These are phyloP conservation scores for Anoplius nigerrimus DNA, from an alignment of 2,888 invertebrate genomes.

Conservation along the genomic window DNA sequence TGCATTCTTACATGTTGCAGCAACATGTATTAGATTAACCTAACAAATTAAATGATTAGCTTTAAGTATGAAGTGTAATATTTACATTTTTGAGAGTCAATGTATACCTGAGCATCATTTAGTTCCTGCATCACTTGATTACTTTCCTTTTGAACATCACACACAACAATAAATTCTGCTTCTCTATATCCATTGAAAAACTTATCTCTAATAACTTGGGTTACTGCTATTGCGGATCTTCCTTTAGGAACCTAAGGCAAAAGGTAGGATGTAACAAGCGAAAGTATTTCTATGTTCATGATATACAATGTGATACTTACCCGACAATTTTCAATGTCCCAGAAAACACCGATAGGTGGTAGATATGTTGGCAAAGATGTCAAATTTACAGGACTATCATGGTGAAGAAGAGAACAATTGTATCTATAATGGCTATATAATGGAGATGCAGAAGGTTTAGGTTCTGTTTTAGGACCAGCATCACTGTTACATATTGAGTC, in stretches of 20 bases:
- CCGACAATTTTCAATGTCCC: slow-evolving; percentile 95
- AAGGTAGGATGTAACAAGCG: background rate
- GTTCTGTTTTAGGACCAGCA: slow-evolving; percentile 36
- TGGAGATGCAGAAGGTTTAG: slow-evolving; percentile 35
- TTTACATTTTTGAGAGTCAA: slow-evolving; percentile 79
- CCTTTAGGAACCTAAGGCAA: slow-evolving; percentile 84
- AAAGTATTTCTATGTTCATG: background rate
- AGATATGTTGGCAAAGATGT: slow-evolving; percentile 68
- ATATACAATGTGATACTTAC: slow-evolving; percentile 70
- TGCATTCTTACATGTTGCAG: slow-evolving; percentile 90
- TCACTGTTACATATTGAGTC: slow-evolving; percentile 55
- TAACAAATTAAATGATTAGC: slow-evolving; percentile 62
- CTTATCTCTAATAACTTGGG: slow-evolving; percentile 84
- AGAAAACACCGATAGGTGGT: slow-evolving; percentile 90
- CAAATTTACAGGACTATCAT: slow-evolving; percentile 58
- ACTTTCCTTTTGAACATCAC: slow-evolving; percentile 90
- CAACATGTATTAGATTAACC: slow-evolving; percentile 92
- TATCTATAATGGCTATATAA: slow-evolving; percentile 51
- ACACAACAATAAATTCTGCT: slow-evolving; percentile 92
- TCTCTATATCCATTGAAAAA: slow-evolving; percentile 87
- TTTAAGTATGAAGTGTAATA: background rate
- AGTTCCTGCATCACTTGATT: slow-evolving; percentile 86
- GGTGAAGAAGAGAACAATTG: slow-evolving; percentile 59
- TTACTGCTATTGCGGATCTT: slow-evolving; percentile 87
- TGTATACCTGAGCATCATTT: slow-evolving; percentile 86